These are phyloP conservation scores for Notechis scutatus DNA, from an alignment of 2,113 vertebrate genomes.

Conservation along the genomic window DNA sequence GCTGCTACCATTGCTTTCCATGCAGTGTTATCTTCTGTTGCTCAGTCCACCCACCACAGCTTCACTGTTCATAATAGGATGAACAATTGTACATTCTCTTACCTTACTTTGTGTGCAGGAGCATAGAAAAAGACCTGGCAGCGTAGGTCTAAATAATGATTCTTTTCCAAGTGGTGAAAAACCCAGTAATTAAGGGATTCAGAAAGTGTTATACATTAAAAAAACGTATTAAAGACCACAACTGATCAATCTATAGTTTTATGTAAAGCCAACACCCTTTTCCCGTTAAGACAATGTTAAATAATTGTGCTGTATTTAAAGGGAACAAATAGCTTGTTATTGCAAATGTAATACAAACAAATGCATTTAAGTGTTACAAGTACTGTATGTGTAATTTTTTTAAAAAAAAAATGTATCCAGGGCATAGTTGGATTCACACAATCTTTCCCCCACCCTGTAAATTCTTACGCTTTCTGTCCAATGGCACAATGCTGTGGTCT, in stretches of 20 bases:
- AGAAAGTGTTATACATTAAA: conserved; percentile 17
- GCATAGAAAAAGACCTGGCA: conserved; percentile 7
- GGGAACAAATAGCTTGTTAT: conserved; percentile 29
- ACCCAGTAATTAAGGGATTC: conserved; percentile 15
- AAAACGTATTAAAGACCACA: conserved; percentile 11
- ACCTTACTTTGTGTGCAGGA: neutral
- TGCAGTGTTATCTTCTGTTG: neutral
- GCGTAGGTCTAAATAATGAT: conserved; percentile 34
- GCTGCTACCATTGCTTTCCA: neutral
- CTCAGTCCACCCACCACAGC: neutral
- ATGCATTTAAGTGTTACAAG: neutral
- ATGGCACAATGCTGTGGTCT: neutral
- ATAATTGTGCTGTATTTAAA: conserved; percentile 45
- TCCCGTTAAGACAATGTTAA: conserved; percentile 49
- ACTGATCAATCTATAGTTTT: conserved; percentile 32
- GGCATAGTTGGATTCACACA: neutral
- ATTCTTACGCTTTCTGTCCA: neutral
- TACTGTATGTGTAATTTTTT: conserved; percentile 12
- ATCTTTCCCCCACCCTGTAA: too few species aligned
- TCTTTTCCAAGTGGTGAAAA: conserved; percentile 23
- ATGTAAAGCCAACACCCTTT: conserved; percentile 40
- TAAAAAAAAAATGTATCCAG: too few species aligned
- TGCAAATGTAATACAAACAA: neutral
- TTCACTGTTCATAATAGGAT: neutral
- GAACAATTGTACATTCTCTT: conserved; percentile 17